Evolutionary conservation across 2,888 invertebrate genomes (phyloP).

Genomic region (Callosobruchus maculatus): DNA sequence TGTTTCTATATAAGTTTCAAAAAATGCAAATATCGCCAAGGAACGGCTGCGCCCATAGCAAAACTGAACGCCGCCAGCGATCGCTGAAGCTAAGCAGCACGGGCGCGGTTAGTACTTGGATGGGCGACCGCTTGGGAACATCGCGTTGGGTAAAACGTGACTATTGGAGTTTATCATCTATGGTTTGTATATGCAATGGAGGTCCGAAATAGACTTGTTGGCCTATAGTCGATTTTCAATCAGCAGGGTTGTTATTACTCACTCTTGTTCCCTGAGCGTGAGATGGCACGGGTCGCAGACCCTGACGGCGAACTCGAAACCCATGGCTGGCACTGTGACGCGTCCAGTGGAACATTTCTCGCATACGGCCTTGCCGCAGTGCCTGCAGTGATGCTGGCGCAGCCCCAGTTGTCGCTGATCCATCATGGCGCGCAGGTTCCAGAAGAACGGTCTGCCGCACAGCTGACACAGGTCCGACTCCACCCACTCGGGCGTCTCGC

Average conservation of each 20-base stretch:
- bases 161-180: too few species aligned
- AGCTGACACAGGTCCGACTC: slow-evolving; percentile 93
- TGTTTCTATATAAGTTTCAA: too few species aligned
- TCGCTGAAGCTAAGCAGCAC: too few species aligned
- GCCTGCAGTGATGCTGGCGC: slow-evolving; percentile 86
- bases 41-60: too few species aligned
- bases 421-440: slow-evolving; percentile 99
- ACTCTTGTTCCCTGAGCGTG: slow-evolving; percentile 82
- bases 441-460: slow-evolving; percentile 95
- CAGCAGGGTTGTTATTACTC: slow-evolving; percentile 54
- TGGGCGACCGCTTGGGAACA: too few species aligned
- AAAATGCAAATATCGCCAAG: too few species aligned
- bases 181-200: too few species aligned
- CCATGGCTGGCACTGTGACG: slow-evolving; percentile 91
- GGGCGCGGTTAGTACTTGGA: too few species aligned
- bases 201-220: too few species aligned
- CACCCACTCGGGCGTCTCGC: slow-evolving; percentile 94
- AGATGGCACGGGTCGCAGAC: slow-evolving; percentile 91
- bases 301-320: slow-evolving; percentile 96
- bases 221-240: too few species aligned
- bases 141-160: too few species aligned
- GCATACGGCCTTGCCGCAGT: slow-evolving; percentile 95
- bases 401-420: slow-evolving; percentile 90
- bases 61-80: too few species aligned
- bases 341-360: slow-evolving; percentile 86